A percentile compares a stretch with the other conserved stretches of the same genome.
Conservation (phyloP, 1,140 invertebrate species). For the Diploscapter pachys region DNA sequence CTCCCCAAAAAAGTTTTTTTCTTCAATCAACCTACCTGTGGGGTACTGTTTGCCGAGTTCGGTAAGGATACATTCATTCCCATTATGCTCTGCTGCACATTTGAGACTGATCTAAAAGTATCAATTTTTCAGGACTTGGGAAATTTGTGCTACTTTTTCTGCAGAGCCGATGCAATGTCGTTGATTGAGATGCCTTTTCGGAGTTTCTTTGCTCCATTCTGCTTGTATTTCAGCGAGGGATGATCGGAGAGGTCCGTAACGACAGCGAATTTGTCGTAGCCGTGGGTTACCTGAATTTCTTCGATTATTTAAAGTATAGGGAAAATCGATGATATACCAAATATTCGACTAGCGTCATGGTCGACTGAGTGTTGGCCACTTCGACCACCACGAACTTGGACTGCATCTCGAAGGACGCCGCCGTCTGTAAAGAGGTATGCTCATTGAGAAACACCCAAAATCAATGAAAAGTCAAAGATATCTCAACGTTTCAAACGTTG, state of each 20-base stretch:
- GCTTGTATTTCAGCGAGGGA: constrained; percentile 24
- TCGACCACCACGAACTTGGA: constrained; percentile 32
- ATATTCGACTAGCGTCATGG: constrained; percentile 32
- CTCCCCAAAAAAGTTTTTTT: too few species aligned
- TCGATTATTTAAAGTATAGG: not conserved
- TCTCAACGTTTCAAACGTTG: too few species aligned
- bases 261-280: constrained; percentile 32
- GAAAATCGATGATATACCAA: constrained; percentile 9
- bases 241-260: constrained; percentile 24
- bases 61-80: too few species aligned
- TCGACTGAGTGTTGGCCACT: constrained; percentile 22
- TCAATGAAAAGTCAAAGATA: too few species aligned
- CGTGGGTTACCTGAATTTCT: constrained; percentile 29
- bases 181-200: constrained; percentile 1
- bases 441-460: too few species aligned
- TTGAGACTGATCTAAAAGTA: too few species aligned
- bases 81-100: too few species aligned
- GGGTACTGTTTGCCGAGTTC: too few species aligned
- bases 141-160: not conserved
- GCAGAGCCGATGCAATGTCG: constrained; percentile 8
- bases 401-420: not conserved
- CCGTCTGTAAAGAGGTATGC: too few species aligned
- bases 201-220: too few species aligned
- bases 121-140: too few species aligned
- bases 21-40: too few species aligned